Percentiles rank a stretch among this genome's conserved stretches.
Evolutionary conservation across 2,888 invertebrate species (phyloP).

Genomic region (Sipha maydis): DNA sequence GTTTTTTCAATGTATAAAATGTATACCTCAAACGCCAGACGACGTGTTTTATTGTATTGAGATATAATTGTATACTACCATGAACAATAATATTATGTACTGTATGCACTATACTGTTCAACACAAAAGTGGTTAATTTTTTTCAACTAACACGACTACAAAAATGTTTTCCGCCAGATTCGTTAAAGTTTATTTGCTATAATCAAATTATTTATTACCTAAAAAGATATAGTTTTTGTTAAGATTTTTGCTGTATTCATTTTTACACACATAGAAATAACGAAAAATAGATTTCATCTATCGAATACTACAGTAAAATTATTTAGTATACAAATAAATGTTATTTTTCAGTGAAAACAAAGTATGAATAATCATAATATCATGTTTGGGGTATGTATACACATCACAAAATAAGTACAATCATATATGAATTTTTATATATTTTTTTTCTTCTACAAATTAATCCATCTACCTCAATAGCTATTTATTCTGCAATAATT

Average conservation of each 20-base stretch:
- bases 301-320: background rate
- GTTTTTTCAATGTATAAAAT: constrained; percentile 12
- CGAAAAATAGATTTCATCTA: constrained; percentile 14
- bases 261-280: background rate
- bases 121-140: background rate
- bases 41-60: constrained; percentile 12
- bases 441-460: constrained; percentile 19
- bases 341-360: constrained; percentile 7
- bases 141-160: background rate
- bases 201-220: constrained; percentile 14
- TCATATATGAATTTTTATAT: constrained; percentile 32
- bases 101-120: background rate
- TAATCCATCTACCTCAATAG: constrained; percentile 56
- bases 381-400: constrained; percentile 26
- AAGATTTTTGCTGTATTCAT: constrained; percentile 8
- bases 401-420: constrained; percentile 49
- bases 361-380: constrained; percentile 8
- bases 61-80: constrained; percentile 34
- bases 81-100: background rate
- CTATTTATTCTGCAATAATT: constrained; percentile 48
- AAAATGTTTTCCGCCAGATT: constrained; percentile 26
- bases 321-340: background rate
- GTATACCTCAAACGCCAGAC: background rate
- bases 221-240: background rate
- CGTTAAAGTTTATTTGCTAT: constrained; percentile 24